These are phyloP conservation scores for Holothuria leucospilota DNA, from an alignment of 53 echinoderm and acorn worm species.

Conservation along the genomic window DNA sequence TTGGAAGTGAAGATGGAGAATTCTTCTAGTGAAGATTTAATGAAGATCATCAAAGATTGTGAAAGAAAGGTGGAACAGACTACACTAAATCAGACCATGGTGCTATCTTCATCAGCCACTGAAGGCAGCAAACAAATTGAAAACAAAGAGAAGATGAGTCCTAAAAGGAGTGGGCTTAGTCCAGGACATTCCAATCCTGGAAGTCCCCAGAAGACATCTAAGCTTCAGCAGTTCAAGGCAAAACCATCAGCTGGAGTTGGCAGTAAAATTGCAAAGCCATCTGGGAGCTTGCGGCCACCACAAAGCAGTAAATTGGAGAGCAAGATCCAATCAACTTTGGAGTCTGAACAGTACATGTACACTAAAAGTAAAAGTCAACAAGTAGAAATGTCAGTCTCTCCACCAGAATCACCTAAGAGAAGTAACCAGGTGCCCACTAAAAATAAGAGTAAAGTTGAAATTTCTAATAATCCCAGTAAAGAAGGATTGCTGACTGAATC, in stretches of 20 bases:
- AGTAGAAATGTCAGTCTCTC: background rate
- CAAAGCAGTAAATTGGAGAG: conserved; percentile 16
- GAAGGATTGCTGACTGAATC: background rate
- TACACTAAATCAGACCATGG: too few species aligned
- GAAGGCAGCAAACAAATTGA: too few species aligned
- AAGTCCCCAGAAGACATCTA: conserved; percentile 15
- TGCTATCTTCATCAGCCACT: too few species aligned
- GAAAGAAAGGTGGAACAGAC: too few species aligned
- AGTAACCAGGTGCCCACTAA: background rate
- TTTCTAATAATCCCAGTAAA: too few species aligned
- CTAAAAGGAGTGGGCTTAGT: background rate
- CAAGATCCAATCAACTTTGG: background rate
- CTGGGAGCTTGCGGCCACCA: conserved; percentile 2
- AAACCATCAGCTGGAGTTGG: background rate
- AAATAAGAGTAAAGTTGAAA: background rate
- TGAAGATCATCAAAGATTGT: conserved; percentile 1
- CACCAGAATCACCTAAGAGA: background rate
- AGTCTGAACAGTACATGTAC: conserved; percentile 4
- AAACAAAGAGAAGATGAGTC: too few species aligned
- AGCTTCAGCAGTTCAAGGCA: conserved; percentile 7
- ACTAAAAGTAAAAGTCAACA: background rate
- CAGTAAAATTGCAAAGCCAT: conserved; percentile 12
- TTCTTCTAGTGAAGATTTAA: background rate
- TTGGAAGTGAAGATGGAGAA: too few species aligned
- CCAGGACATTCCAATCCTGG: background rate